phyloP scores from a whole-genome alignment of 1,140 invertebrate genomes.

The Euura lappo region DNA sequence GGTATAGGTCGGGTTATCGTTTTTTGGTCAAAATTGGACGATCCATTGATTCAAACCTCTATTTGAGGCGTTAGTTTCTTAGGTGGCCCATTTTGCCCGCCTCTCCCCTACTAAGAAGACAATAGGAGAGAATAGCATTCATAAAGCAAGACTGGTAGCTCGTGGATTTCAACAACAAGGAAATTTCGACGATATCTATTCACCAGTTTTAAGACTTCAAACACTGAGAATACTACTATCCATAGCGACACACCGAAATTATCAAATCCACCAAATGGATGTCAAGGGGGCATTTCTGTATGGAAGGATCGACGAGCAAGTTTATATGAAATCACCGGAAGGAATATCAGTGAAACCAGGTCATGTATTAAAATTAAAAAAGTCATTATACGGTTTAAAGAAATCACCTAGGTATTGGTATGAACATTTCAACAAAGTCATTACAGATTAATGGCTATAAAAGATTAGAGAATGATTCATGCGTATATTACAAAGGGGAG shows the following conservation, averaged over 20 bases:
- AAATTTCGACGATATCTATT: neutral
- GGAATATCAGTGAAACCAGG: constrained; percentile 18
- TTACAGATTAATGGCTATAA: constrained; percentile 26
- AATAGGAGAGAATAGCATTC: neutral
- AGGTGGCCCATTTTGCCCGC: too few relatives aligned
- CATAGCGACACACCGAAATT: constrained; percentile 16
- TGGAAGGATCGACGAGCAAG: constrained; percentile 41
- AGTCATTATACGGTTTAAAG: constrained; percentile 22
- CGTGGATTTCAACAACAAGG: neutral
- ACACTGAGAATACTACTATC: neutral
- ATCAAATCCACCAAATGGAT: constrained; percentile 42
- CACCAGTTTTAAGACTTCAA: too few relatives aligned
- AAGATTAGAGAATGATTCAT: constrained; percentile 28
- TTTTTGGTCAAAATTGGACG: too few relatives aligned
- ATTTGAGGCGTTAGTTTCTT: too few relatives aligned
- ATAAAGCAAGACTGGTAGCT: constrained; percentile 29
- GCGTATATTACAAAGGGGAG: constrained; percentile 28
- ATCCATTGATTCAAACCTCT: too few relatives aligned
- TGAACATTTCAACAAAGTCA: constrained; percentile 25
- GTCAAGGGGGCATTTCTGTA: constrained; percentile 50
- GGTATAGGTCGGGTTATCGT: too few relatives aligned
- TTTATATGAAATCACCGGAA: constrained; percentile 44
- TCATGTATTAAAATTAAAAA: constrained; percentile 27
- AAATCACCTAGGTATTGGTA: constrained; percentile 29
- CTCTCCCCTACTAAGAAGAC: neutral